Conservation (phyloP, 2,888 invertebrate species). For the Agriopis leucophaearia region DNA sequence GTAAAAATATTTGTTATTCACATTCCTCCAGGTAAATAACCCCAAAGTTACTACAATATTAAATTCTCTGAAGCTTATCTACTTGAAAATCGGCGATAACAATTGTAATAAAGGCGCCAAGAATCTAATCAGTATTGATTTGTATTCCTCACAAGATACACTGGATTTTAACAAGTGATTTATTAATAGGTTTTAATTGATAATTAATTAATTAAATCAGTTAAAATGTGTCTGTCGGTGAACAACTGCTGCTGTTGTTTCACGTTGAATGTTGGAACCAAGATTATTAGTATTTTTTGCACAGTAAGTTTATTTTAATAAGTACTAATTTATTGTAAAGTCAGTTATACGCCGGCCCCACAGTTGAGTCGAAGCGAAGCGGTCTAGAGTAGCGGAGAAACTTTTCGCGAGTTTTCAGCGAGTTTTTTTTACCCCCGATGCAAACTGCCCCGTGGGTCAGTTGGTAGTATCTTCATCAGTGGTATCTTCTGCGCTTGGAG, state of each 20-base stretch:
- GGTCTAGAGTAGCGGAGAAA: no score
- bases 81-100: constrained; percentile 27
- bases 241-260: constrained; percentile 63
- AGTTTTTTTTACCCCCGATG: no score
- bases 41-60: constrained; percentile 1
- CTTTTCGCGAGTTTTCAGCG: no score
- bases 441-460: no score
- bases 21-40: constrained; percentile 16
- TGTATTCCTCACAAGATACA: constrained; percentile 4
- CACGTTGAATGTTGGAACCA: constrained; percentile 60
- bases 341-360: no score
- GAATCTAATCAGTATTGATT: constrained; percentile 32
- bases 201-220: background rate
- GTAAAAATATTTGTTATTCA: constrained; percentile 5
- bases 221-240: constrained; percentile 57
- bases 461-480: no score
- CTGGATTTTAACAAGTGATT: constrained; percentile 43
- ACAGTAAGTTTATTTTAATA: constrained; percentile 46
- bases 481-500: no score
- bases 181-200: constrained; percentile 1
- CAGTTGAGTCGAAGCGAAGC: no score
- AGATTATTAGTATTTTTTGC: constrained; percentile 58
- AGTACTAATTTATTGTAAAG: no score
- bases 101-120: constrained; percentile 37
- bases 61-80: constrained; percentile 28